Evolutionary conservation across 2,888 invertebrate genomes (phyloP), one percentile per base, ranked within the genome.

Genomic region (Clistopyga incitator): DNA sequence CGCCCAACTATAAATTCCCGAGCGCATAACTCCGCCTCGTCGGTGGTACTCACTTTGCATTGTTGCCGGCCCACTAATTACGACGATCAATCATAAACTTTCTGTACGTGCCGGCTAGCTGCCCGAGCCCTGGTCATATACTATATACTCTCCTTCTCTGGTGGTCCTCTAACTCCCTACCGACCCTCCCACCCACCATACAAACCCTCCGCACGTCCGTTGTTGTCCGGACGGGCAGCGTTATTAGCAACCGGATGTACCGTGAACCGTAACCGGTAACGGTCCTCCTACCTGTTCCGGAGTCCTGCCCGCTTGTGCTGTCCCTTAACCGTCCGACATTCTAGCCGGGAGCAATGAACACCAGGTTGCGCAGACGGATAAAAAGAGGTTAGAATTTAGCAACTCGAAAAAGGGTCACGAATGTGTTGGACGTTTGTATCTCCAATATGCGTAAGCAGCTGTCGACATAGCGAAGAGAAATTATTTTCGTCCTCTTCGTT

Each of bases 11-110:
- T 87, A 86, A 86, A 86, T 86, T 86, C 84, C 38, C 45, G 64
- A 20, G 64, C 77, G 78, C 78, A 74, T 84, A 87, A 83, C 82
- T 78, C 78, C 85, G 82, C 84, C 77, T 84, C 83, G 78, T 86
- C 84, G 80, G 83, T 75, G 84, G 81, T 78, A 86, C 86, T 86
- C 87, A 85, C 85, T 87, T 86, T 86, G 86, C 87, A 87, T 87
- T 86, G 87, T 86, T 85, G 86, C 85, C 82, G 82, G 83, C 50
- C 85, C 84, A 83, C 86, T 87, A 87, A 87, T 87, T 86, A 86
- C 85, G 61, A 80, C 82, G 84, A 87, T 87, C 87, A 86, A 87
- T 87, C 87, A 87, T 86, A 87, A 87, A 87, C 84, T 86, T 86
- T 86, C 79, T 50, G 81, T 78, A 83, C 85, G 84, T 81, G 84